These are phyloP conservation scores for Emys orbicularis DNA, from an alignment of 2,797 vertebrate genomes.

Conservation along the genomic window DNA sequence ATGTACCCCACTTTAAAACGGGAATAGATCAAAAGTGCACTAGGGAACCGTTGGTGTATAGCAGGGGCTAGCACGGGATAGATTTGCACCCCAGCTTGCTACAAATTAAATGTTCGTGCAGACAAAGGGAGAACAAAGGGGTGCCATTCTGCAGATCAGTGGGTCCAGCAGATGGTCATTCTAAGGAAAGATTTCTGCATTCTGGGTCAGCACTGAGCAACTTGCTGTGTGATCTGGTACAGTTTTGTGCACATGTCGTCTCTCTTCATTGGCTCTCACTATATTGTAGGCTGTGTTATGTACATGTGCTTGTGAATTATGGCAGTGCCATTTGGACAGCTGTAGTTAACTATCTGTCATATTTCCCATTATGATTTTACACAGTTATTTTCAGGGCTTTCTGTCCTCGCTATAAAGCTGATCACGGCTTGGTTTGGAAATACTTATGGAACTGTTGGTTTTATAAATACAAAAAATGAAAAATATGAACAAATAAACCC, in stretches of 20 bases:
- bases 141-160: fast-evolving
- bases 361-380: conserved; percentile 62
- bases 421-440: conserved; percentile 55
- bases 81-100: not conserved
- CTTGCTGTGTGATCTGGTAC: not conserved
- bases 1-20: not conserved
- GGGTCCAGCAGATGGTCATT: not conserved
- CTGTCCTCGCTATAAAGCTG: conserved; percentile 53
- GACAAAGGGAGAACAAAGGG: not conserved
- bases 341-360: conserved; percentile 58
- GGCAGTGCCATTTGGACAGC: conserved; percentile 37
- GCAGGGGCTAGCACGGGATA: not conserved
- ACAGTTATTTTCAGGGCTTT: conserved; percentile 63
- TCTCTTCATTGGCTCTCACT: fast-evolving
- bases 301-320: not conserved
- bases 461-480: conserved; percentile 43
- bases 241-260: not conserved
- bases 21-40: not conserved
- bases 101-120: not conserved
- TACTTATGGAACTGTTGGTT: conserved; percentile 28
- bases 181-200: not conserved
- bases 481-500: conserved; percentile 1
- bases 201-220: not conserved
- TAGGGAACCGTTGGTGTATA: not conserved
- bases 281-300: conserved; percentile 13